These are phyloP conservation scores for Limnothrissa miodon DNA, from an alignment of 2,113 vertebrate species.

Conservation along the genomic window DNA sequence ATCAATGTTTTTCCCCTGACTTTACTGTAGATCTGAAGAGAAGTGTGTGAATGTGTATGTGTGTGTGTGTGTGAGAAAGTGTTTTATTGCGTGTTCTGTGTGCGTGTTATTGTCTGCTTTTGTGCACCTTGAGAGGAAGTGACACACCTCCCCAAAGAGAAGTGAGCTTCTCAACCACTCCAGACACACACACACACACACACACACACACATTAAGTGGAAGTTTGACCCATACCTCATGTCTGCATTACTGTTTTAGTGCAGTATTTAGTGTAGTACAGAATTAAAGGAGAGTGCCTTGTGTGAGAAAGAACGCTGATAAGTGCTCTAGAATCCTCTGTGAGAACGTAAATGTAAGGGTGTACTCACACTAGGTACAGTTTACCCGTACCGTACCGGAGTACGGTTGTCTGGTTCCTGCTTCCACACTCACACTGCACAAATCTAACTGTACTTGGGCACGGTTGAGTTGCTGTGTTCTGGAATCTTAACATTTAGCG, in stretches of 20 bases:
- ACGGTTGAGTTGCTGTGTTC: too few relatives aligned
- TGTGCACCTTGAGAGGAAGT: background rate
- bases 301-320: too few relatives aligned
- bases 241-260: background rate
- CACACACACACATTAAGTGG: background rate
- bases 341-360: too few relatives aligned
- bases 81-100: background rate
- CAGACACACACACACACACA: background rate
- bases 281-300: too few relatives aligned
- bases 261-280: too few relatives aligned
- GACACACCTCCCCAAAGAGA: constrained; percentile 1
- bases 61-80: background rate
- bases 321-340: too few relatives aligned
- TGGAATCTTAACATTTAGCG: too few relatives aligned
- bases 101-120: background rate
- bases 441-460: too few relatives aligned
- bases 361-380: too few relatives aligned
- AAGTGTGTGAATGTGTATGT: background rate
- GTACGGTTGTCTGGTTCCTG: too few relatives aligned
- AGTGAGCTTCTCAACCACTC: background rate
- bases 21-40: background rate
- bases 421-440: too few relatives aligned
- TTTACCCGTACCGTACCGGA: too few relatives aligned
- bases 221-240: background rate
- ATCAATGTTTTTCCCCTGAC: background rate